Conservation (phyloP, 2,113 vertebrate genomes). For the Azemiops feae region DNA sequence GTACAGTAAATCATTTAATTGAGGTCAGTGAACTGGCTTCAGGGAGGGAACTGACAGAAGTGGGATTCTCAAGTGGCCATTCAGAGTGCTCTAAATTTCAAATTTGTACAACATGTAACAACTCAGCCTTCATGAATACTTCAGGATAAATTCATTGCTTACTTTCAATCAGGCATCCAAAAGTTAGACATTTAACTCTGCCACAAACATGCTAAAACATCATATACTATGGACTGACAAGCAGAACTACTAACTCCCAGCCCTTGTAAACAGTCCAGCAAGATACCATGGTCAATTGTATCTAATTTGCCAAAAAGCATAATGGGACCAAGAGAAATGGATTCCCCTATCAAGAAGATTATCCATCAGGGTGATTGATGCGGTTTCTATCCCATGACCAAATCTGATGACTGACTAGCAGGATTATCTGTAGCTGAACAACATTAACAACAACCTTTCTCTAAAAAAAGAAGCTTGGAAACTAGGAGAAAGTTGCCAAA, state of each 20-base stretch:
- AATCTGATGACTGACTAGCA: background rate
- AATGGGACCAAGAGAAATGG: background rate
- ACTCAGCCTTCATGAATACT: background rate
- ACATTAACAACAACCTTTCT: background rate
- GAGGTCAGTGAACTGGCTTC: background rate
- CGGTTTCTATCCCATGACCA: background rate
- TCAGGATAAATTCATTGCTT: background rate
- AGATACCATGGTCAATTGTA: background rate
- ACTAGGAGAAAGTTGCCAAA: background rate
- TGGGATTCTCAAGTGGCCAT: background rate
- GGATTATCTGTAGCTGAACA: background rate
- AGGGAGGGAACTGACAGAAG: background rate
- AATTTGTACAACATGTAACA: background rate
- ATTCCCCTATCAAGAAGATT: background rate
- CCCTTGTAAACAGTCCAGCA: background rate
- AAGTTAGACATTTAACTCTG: background rate
- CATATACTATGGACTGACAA: background rate
- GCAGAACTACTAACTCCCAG: background rate
- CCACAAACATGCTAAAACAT: background rate
- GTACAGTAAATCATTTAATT: background rate
- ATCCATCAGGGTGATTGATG: background rate
- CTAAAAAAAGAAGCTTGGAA: background rate
- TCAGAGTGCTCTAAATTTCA: background rate
- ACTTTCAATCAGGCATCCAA: background rate
- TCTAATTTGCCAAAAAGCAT: background rate